Evolutionary conservation across 2,797 vertebrate genomes (phyloP).

Genomic region (Brachymystax lenok): DNA sequence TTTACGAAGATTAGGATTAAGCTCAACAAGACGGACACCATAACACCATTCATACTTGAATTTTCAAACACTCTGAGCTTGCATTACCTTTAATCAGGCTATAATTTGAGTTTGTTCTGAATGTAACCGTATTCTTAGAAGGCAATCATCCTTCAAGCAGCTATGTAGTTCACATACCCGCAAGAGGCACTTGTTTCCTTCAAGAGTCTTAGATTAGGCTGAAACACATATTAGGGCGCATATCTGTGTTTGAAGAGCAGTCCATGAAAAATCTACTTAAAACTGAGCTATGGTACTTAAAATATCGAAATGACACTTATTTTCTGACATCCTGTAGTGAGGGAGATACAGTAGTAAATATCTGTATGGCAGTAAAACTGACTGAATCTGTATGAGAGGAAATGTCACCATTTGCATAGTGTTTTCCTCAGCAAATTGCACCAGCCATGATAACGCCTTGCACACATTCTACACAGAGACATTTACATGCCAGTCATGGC

Average conservation of each 20-base stretch:
- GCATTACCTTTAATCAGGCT: constrained; percentile 34
- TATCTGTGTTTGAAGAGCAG: constrained; percentile 49
- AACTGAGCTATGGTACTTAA: constrained; percentile 12
- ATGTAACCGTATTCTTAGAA: constrained; percentile 43
- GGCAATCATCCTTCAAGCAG: constrained; percentile 33
- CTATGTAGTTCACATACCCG: constrained; percentile 33
- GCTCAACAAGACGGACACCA: not conserved
- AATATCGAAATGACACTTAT: constrained; percentile 50
- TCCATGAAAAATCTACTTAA: constrained; percentile 45
- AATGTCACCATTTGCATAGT: constrained; percentile 69
- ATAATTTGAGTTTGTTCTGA: constrained; percentile 28
- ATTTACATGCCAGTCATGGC: constrained; percentile 53
- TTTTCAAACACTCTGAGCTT: constrained; percentile 40
- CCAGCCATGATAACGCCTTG: constrained; percentile 50
- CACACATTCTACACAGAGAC: constrained; percentile 18
- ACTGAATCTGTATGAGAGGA: constrained; percentile 44
- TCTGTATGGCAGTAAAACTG: constrained; percentile 42
- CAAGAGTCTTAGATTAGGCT: constrained; percentile 51
- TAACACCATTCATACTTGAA: constrained; percentile 35
- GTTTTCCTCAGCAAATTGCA: constrained; percentile 58
- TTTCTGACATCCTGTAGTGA: constrained; percentile 39
- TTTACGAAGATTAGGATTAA: not conserved
- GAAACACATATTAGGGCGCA: constrained; percentile 29
- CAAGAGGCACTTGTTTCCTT: constrained; percentile 44
- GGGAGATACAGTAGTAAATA: constrained; percentile 49